phyloP scores from a whole-genome alignment of 2,888 invertebrate genomes.

The Diarsia mendica region DNA sequence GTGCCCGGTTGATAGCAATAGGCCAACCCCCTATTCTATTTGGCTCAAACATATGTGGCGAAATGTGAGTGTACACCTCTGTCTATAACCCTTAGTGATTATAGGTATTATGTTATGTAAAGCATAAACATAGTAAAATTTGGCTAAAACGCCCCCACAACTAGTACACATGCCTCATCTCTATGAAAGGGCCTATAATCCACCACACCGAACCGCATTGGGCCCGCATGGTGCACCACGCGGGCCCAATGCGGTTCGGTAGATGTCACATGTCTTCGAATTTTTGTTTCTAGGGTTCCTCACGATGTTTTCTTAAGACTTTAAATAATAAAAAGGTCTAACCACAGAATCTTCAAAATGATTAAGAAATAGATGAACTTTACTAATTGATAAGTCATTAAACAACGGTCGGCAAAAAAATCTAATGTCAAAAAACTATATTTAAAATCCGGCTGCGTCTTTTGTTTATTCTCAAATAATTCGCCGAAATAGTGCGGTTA shows the following conservation, averaged over 20 bases:
- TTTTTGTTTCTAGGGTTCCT: not conserved
- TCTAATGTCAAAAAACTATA: not conserved
- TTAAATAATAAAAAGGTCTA: not conserved
- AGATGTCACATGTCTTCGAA: not conserved
- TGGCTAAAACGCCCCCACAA: too few relatives aligned
- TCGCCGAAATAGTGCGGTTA: constrained; percentile 19
- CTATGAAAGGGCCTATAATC: not conserved
- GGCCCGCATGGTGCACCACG: not conserved
- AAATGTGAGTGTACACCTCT: too few relatives aligned
- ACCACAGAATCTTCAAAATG: not conserved
- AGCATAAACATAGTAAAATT: not conserved
- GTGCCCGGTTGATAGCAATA: too few relatives aligned
- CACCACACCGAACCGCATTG: not conserved
- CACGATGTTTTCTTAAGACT: not conserved
- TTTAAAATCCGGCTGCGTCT: not conserved
- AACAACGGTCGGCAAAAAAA: constrained; percentile 14
- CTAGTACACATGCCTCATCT: not conserved
- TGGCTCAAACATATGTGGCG: too few relatives aligned
- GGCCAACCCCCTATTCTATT: too few relatives aligned
- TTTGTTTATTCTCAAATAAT: constrained; percentile 6
- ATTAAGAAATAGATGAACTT: not conserved
- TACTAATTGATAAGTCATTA: not conserved
- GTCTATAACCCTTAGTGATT: not conserved
- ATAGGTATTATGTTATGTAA: not conserved
- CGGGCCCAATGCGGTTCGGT: not conserved